These are phyloP conservation scores for Poeciliopsis paucimaculata DNA, from an alignment of 2,797 vertebrate genomes.

Conservation along the genomic window DNA sequence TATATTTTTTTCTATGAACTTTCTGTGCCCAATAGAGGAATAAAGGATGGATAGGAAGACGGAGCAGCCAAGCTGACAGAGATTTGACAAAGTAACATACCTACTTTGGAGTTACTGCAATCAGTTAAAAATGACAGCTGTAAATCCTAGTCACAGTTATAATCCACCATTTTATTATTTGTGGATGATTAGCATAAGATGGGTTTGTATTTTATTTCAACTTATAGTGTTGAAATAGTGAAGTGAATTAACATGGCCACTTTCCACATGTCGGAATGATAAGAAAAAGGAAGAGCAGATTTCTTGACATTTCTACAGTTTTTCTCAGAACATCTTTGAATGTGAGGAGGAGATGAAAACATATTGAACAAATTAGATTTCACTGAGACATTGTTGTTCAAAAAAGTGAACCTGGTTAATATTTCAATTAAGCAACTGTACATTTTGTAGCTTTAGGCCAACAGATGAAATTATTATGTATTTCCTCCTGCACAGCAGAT, in stretches of 20 bases:
- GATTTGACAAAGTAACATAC: too few relatives aligned
- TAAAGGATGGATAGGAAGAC: too few relatives aligned
- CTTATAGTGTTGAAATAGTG: neutral
- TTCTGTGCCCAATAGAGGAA: too few relatives aligned
- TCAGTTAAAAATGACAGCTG: too few relatives aligned
- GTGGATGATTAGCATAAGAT: too few relatives aligned
- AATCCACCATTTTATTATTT: too few relatives aligned
- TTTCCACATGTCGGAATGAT: neutral
- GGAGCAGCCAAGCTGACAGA: too few relatives aligned
- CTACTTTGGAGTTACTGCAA: too few relatives aligned
- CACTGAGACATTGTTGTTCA: neutral
- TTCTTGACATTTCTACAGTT: neutral
- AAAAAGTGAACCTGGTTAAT: neutral
- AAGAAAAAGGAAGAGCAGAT: neutral
- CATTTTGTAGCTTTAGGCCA: conserved; percentile 40
- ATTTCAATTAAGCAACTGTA: neutral
- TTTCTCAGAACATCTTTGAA: neutral
- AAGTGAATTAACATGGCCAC: neutral
- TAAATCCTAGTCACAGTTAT: too few relatives aligned
- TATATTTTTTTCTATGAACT: too few relatives aligned
- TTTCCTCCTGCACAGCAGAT: conserved; percentile 51
- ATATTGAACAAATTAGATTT: neutral
- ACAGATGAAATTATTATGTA: conserved; percentile 52
- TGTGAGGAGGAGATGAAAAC: neutral
- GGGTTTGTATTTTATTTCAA: neutral